Evolutionary conservation across 2,113 vertebrate genomes (phyloP).

Genomic region (Paramormyrops kingsleyae): DNA sequence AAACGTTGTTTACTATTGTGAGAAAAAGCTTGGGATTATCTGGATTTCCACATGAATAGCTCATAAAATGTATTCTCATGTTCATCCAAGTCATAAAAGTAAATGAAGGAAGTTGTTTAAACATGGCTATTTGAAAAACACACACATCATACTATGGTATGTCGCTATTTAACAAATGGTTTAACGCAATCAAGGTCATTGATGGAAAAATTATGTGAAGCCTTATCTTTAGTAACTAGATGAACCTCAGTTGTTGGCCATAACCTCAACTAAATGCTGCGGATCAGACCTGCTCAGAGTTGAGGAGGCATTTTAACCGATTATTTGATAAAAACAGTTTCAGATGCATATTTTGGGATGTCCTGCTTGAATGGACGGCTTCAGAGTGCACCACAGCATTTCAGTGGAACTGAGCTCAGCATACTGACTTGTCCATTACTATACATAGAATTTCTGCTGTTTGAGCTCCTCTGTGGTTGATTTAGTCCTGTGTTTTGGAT

Average conservation of each 20-base stretch:
- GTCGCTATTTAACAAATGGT: not conserved
- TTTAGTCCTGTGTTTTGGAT: not conserved
- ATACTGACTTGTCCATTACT: not conserved
- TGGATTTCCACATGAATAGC: not conserved
- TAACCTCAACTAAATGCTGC: not conserved
- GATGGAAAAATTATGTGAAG: not conserved
- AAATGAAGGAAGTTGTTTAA: not conserved
- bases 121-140: not conserved
- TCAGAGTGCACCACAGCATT: not conserved
- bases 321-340: not conserved
- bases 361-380: not conserved
- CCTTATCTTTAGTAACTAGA: not conserved
- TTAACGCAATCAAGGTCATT: not conserved
- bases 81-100: not conserved
- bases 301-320: not conserved
- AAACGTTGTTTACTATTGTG: not conserved
- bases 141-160: not conserved
- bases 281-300: not conserved
- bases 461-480: not conserved
- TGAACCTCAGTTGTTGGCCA: not conserved
- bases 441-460: not conserved
- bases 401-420: not conserved
- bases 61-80: not conserved
- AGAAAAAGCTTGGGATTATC: not conserved
- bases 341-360: not conserved